Evolutionary conservation across 1,140 invertebrate species (phyloP), one percentile per base, ranked within the genome.

Genomic region (Antheraea mylitta): DNA sequence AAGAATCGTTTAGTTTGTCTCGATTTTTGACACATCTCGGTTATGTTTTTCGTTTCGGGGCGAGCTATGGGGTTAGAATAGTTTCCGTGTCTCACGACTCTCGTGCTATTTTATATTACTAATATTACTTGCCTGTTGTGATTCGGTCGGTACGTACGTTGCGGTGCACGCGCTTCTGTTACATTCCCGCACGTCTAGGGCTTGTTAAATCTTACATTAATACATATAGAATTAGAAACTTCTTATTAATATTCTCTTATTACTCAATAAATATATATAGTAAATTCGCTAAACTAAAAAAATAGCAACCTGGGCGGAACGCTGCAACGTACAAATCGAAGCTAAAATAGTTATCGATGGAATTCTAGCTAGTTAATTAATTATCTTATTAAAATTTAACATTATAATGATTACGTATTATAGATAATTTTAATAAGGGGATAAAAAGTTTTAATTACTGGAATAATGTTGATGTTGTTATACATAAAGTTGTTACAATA

Each of bases 401-500:
- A 75, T 78, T 82, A 82, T 78, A 75, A 78, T 76, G 79, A 78
- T 76, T 85, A 90, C 81, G 75, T 30, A 30, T 8, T 89, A 87
- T 88, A 89, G 85, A 86, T 85, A 82, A 85, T 82, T 81, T 78
- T 71, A 69, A 53, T 53, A 13, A 53, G 16, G 16, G 11, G 45
- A 53, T n/a, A n/a, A 53, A 53, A 53, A 53, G 38, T 53, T 53
- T 73, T 82, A 78, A 79, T 74, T 82, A 86, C 82, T 84, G 78
- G 79, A 82, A 85, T 80, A 89, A 89, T 88, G 88, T 92, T 92
- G 89, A 91, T 82, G 91, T 93, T 92, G 90, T 93, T 93, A 92
- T 93, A 90, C 85, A 53, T 87, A 85, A 92, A 92, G 87, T 93
- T 93, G 91, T 93, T 93, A 92, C 89, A 92, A 90, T 92, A 92